Evolutionary conservation across 2,113 vertebrate genomes (phyloP).

Genomic region (Rhabdomys dilectus): DNA sequence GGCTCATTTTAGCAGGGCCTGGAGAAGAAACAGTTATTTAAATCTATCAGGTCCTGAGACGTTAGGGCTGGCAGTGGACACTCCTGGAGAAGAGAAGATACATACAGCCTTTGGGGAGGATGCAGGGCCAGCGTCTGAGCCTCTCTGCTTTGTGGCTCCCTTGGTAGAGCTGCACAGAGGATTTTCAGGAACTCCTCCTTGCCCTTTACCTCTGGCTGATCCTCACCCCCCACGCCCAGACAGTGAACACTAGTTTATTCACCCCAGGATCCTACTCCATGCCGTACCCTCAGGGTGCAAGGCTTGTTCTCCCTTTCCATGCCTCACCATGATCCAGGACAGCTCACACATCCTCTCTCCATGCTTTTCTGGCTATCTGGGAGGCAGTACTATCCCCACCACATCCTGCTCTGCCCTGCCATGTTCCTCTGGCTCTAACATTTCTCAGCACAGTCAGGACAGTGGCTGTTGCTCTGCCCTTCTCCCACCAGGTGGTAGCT

Average conservation of each 20-base stretch:
- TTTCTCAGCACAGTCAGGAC: not conserved
- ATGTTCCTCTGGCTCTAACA: not conserved
- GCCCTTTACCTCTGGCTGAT: not conserved
- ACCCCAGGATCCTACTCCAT: not conserved
- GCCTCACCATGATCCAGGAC: not conserved
- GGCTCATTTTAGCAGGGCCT: not conserved
- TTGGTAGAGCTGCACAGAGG: not conserved
- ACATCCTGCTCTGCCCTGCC: not conserved
- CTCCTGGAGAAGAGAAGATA: not conserved
- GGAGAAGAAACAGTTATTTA: not conserved
- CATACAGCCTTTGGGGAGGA: not conserved
- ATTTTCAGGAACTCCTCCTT: not conserved
- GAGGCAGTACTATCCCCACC: not conserved
- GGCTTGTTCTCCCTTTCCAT: not conserved
- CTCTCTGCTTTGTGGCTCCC: conserved; percentile 12
- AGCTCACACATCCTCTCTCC: not conserved
- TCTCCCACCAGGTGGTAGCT: not conserved
- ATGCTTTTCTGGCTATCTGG: not conserved
- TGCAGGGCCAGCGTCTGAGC: not conserved
- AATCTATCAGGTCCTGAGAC: not conserved
- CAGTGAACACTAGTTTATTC: not conserved
- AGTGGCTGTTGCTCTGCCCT: not conserved
- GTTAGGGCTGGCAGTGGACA: not conserved
- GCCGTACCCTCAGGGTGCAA: not conserved
- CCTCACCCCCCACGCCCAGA: not conserved